Conservation (phyloP, 1,140 invertebrate genomes). For the Drosophila ambigua region DNA sequence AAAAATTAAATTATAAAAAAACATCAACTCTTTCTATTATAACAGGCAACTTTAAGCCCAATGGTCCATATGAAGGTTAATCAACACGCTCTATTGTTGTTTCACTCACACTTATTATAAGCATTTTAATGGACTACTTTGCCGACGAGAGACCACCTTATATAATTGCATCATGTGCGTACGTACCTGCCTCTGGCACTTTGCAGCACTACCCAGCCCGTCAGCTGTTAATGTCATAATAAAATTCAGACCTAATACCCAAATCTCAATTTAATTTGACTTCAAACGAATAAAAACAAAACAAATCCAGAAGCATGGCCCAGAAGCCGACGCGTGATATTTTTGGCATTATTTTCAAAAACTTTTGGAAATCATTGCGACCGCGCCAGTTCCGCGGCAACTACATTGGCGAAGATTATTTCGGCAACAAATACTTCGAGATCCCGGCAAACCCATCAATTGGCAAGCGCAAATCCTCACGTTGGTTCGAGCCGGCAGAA, state of each 20-base stretch:
- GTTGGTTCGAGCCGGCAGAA: conserved; percentile 89
- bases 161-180: not conserved
- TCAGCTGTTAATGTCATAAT: conserved; percentile 70
- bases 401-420: conserved; percentile 88
- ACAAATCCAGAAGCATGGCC: conserved; percentile 55
- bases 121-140: no score
- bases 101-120: no score
- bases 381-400: conserved; percentile 85
- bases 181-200: conserved; percentile 28
- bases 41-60: no score
- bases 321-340: conserved; percentile 84
- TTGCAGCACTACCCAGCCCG: conserved; percentile 41
- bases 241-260: conserved; percentile 45
- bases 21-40: no score
- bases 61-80: no score
- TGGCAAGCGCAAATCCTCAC: conserved; percentile 86
- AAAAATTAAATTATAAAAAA: no score
- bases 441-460: conserved; percentile 86
- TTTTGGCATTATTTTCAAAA: conserved; percentile 84
- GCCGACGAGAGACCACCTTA: no score
- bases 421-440: conserved; percentile 93
- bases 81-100: no score
- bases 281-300: conserved; percentile 22
- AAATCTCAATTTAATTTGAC: conserved; percentile 18
- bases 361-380: conserved; percentile 87